Conservation (phyloP, 2,888 invertebrate genomes). For the Hanleya hanleyi region DNA sequence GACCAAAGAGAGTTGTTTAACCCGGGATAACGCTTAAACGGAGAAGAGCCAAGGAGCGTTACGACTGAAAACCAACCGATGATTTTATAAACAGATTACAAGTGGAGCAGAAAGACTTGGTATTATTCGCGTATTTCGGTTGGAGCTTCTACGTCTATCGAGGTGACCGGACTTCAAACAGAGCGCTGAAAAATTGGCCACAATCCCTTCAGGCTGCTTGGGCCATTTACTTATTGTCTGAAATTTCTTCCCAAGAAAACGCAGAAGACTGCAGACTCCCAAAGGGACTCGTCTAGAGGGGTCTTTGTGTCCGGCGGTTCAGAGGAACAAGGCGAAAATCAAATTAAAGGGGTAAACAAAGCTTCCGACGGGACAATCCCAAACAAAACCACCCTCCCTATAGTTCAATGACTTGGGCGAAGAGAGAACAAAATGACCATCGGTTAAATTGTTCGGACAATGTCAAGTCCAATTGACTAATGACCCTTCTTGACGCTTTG, state of each 20-base stretch:
- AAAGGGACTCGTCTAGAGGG: background rate
- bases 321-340: background rate
- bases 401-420: background rate
- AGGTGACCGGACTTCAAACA: too few species aligned
- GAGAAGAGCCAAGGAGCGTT: too few species aligned
- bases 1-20: too few species aligned
- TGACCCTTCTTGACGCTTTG: background rate
- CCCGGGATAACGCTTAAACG: too few species aligned
- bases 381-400: background rate
- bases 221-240: background rate
- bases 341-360: background rate
- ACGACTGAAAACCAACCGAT: too few species aligned
- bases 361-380: background rate
- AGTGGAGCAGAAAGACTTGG: too few species aligned
- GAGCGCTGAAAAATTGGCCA: background rate
- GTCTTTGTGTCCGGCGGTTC: background rate
- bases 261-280: background rate
- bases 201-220: background rate
- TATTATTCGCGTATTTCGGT: too few species aligned
- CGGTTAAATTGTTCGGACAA: background rate
- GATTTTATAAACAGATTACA: too few species aligned
- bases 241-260: background rate
- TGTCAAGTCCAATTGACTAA: slow-evolving; percentile 2
- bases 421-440: background rate
- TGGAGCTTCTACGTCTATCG: too few species aligned